phyloP scores from a whole-genome alignment of 2,113 vertebrate genomes.

The Colinus virginianus region DNA sequence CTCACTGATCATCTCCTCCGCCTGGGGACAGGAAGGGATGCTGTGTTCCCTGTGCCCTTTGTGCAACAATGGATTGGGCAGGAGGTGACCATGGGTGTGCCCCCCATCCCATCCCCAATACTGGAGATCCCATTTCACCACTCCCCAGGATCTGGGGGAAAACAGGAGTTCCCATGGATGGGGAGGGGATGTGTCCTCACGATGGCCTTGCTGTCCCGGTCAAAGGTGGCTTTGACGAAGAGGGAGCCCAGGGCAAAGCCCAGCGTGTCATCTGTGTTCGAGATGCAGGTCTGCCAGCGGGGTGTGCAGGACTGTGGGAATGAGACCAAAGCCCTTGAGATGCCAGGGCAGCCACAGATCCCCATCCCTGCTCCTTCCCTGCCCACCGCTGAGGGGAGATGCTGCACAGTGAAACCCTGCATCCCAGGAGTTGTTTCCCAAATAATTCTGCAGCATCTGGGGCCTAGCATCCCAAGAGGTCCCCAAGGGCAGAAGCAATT shows the following conservation, averaged over 20 bases:
- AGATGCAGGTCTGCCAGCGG: constrained; percentile 98
- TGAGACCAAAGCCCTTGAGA: accelerated
- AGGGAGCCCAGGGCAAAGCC: constrained; percentile 95
- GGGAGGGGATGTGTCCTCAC: constrained; percentile 77
- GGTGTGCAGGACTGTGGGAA: constrained; percentile 90
- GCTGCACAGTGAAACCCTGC: neutral
- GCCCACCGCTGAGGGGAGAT: neutral
- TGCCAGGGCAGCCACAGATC: neutral
- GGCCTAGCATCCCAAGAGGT: neutral
- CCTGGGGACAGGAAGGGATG: constrained; percentile 74
- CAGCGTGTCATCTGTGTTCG: constrained; percentile 93
- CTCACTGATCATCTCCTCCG: constrained; percentile 94
- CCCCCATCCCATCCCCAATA: accelerated
- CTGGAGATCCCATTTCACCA: neutral
- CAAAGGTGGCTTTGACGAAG: constrained; percentile 96
- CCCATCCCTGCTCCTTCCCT: neutral
- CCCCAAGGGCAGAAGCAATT: neutral
- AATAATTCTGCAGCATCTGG: neutral
- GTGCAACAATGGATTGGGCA: neutral
- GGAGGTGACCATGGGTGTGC: neutral
- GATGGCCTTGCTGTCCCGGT: constrained; percentile 94
- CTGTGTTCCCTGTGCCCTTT: accelerated
- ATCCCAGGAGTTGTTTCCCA: neutral
- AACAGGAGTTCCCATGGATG: accelerated
- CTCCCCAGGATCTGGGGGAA: neutral